A percentile compares a stretch with the other conserved stretches of the same genome.
Evolutionary conservation across 2,113 vertebrate genomes (phyloP).

Genomic region (Calidris pygmaea): DNA sequence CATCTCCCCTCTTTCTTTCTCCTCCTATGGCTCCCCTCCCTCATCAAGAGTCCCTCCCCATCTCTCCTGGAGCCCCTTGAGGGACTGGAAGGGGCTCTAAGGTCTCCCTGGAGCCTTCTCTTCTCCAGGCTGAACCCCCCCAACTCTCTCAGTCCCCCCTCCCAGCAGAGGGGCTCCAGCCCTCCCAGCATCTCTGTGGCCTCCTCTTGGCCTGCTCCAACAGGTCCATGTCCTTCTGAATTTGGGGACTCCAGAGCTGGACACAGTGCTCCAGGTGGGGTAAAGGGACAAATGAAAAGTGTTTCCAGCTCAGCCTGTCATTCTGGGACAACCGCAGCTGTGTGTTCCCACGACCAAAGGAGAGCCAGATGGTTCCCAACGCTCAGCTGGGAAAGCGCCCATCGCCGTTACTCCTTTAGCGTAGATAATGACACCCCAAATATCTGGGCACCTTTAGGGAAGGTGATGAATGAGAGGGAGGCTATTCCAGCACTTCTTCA

Average conservation of each 20-base stretch:
- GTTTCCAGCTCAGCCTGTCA: neutral
- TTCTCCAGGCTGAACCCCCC: neutral
- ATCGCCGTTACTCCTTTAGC: neutral
- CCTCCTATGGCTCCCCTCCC: neutral
- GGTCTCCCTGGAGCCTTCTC: neutral
- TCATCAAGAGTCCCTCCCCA: neutral
- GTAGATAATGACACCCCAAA: neutral
- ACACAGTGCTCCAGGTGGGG: neutral
- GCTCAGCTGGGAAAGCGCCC: neutral
- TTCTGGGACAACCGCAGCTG: constrained; percentile 1
- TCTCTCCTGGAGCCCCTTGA: neutral
- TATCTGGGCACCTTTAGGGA: neutral
- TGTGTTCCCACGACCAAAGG: neutral
- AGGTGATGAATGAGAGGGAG: constrained; percentile 19
- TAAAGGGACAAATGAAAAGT: neutral
- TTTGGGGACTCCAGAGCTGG: neutral
- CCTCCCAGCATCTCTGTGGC: neutral
- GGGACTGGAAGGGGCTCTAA: neutral
- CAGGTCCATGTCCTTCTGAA: neutral
- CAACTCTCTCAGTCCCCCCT: neutral
- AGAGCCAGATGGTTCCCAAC: neutral
- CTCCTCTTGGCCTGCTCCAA: neutral
- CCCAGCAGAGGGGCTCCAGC: neutral
- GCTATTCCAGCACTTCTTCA: constrained; percentile 41
- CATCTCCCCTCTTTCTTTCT: neutral